Evolutionary conservation across 2,888 invertebrate species (phyloP).

Genomic region (Cyclophora punctaria): DNA sequence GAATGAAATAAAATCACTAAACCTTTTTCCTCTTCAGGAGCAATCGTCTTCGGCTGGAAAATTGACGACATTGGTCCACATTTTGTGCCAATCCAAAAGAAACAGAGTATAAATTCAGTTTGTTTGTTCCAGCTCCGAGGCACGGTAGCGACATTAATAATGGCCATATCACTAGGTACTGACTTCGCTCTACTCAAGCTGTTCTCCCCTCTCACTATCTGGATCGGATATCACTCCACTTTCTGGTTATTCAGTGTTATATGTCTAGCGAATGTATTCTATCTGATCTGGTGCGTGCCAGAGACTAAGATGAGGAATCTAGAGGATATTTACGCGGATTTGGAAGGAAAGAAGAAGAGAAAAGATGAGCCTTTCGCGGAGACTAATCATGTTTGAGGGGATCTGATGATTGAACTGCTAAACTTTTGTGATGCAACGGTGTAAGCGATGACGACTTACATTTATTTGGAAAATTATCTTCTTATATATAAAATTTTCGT

Average conservation of each 20-base stretch:
- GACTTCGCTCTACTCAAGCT: conserved; percentile 90
- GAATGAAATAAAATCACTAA: too few species aligned
- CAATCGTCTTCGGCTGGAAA: too few species aligned
- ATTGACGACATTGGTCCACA: too few species aligned
- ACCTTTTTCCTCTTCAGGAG: too few species aligned
- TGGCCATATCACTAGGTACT: conserved; percentile 83
- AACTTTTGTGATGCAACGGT: too few species aligned
- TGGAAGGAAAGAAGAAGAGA: conserved; percentile 74
- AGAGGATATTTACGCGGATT: conserved; percentile 91
- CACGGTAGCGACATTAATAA: conserved; percentile 61
- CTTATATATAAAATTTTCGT: too few species aligned
- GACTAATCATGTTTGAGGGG: conserved; percentile 33
- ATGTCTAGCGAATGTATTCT: conserved; percentile 84
- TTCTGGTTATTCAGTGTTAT: conserved; percentile 89
- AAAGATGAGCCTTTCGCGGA: conserved; percentile 24
- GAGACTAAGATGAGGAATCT: conserved; percentile 94
- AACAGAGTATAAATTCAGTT: background rate
- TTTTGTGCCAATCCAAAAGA: too few species aligned
- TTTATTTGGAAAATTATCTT: too few species aligned
- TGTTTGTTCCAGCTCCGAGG: conserved; percentile 49
- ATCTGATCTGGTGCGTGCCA: conserved; percentile 89
- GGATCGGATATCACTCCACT: conserved; percentile 81
- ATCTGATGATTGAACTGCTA: too few species aligned
- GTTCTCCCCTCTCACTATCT: conserved; percentile 79
- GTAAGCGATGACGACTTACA: too few species aligned